Base-by-base conservation (phyloP, 2,888 invertebrate genomes). In the Gisinianus flammeolus region DNA sequence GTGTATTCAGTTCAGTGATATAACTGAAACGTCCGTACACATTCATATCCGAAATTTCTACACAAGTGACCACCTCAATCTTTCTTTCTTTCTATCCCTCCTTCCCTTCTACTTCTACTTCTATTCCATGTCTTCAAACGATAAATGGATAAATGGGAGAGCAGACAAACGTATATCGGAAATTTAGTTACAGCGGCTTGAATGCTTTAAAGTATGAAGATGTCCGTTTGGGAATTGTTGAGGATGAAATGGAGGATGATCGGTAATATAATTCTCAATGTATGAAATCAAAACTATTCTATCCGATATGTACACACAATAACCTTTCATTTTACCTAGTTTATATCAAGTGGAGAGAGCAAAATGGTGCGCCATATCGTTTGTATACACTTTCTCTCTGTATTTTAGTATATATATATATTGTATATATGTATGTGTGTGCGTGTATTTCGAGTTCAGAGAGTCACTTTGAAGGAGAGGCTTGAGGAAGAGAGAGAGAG, bases 31-130 rank as follows among this genome's bases (percentile, higher is more conserved):
- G 26, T 58, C 22, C 58, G 22, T 58, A 58, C 58, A 58, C 19
- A 58, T 58, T 44, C 44, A 26, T 58, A 24, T 58, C 58, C 58
- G 24, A 58, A 58, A 58, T 58, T 58, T 58, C 22, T 26, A 26
- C 58, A 58, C 58, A 24, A 58, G 22, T 58, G 58, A 58, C 22
- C 58, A 58, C 26, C 26, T 24, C 58, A 1, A 2, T 58, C 26
- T 58, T 6, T 16, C 16, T 44, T 44, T 44, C 52, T 44, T 44
- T 12, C 52, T 8, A 44, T 44, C 8, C 16, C 10, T 44, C 10
- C 52, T 44, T 44, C 52, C 10, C 24, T 22, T 58, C 24, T 22
- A n/a, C 6, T 58, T 58, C 58, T 35, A n/a, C 6, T 58, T 22
- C 58, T n/a, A 6, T 58, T 22, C 58, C 58, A 10, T n/a, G 5